Conservation (phyloP, 1,140 invertebrate species). For the Pogonomyrmex barbatus region DNA sequence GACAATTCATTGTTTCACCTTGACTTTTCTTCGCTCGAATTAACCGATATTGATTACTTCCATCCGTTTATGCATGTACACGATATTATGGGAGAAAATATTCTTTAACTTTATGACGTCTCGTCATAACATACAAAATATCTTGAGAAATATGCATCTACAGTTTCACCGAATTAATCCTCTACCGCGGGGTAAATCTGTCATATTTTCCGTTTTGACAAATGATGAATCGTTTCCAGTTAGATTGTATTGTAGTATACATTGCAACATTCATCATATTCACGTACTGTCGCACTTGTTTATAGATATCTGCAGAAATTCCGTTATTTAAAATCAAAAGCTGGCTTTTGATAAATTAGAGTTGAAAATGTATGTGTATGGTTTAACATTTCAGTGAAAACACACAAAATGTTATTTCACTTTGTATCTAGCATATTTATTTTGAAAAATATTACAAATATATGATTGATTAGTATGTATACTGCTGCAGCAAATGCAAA, state of each 20-base stretch:
- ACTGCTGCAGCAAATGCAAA: no score
- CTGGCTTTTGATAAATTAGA: slow-evolving; percentile 11
- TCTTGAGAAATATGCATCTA: neutral
- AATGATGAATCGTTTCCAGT: slow-evolving; percentile 2
- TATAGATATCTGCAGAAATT: slow-evolving; percentile 14
- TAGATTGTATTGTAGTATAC: slow-evolving; percentile 9
- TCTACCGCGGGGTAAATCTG: slow-evolving; percentile 10
- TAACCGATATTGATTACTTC: slow-evolving; percentile 4
- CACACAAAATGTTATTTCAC: no score
- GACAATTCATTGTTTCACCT: slow-evolving; percentile 1
- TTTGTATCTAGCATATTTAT: neutral
- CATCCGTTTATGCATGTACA: neutral
- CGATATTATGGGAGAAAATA: neutral
- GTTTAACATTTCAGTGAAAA: neutral
- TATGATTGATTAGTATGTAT: no score
- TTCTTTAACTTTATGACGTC: neutral
- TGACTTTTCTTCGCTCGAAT: slow-evolving; percentile 1
- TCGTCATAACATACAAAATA: neutral
- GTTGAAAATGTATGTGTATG: neutral
- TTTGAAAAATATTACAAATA: neutral
- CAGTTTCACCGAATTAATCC: slow-evolving; percentile 25
- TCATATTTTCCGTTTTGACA: slow-evolving; percentile 31
- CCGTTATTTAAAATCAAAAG: slow-evolving; percentile 24
- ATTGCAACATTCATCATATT: slow-evolving; percentile 18
- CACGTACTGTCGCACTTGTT: neutral